Evolutionary conservation across 2,797 vertebrate species (phyloP).

Genomic region (Cyclopterus lumpus): DNA sequence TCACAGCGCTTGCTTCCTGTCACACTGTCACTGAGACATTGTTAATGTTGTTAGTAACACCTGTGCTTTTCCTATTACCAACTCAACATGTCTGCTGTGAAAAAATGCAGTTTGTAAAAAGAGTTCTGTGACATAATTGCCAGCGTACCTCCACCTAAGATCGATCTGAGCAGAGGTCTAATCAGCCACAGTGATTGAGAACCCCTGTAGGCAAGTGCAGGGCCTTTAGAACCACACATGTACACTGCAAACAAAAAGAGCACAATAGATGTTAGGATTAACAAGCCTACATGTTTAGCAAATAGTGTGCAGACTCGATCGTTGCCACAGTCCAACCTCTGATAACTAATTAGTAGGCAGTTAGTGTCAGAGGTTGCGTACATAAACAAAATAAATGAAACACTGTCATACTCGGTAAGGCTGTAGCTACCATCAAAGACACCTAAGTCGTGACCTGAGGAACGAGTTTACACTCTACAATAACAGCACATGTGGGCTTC

Average conservation of each 20-base stretch:
- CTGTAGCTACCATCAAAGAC: not conserved
- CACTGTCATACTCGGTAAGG: too few species aligned
- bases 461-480: not conserved
- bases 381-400: not conserved
- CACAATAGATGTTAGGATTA: not conserved
- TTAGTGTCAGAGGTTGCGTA: not conserved
- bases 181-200: not conserved
- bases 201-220: not conserved
- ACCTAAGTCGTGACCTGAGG: not conserved
- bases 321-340: not conserved
- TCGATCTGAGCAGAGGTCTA: slow-evolving; percentile 1
- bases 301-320: not conserved
- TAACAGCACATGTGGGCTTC: not conserved
- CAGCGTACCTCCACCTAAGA: not conserved
- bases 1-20: not conserved
- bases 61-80: not conserved
- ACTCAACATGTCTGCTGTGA: not conserved
- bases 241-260: not conserved
- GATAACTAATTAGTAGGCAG: not conserved
- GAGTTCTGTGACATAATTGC: slow-evolving; percentile 12
- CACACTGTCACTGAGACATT: not conserved
- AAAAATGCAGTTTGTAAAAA: not conserved
- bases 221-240: not conserved
- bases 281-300: not conserved
- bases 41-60: slow-evolving; percentile 23